These are phyloP conservation scores for Batillaria attramentaria DNA, from an alignment of 1,140 invertebrate genomes.

Conservation along the genomic window DNA sequence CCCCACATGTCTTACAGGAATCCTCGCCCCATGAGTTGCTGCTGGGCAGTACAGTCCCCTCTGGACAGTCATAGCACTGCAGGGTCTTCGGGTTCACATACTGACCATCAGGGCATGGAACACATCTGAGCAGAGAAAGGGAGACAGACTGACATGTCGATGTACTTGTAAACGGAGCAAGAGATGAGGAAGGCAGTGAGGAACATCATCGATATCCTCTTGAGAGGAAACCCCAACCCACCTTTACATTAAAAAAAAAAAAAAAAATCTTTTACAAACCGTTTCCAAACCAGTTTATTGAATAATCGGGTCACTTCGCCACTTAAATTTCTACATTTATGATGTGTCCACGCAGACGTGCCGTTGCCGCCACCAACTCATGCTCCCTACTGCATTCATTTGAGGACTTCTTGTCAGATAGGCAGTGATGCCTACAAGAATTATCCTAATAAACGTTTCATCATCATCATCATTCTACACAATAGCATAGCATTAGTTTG, in stretches of 20 bases:
- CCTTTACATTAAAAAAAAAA: background rate
- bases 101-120: slow-evolving; percentile 75
- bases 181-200: background rate
- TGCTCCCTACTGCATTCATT: too few relatives aligned
- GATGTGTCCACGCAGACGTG: too few relatives aligned
- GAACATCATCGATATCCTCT: background rate
- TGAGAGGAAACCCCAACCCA: too few relatives aligned
- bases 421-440: too few relatives aligned
- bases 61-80: slow-evolving; percentile 71
- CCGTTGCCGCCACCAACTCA: too few relatives aligned
- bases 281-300: background rate
- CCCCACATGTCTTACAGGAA: slow-evolving; percentile 75
- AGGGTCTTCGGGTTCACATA: slow-evolving; percentile 70
- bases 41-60: slow-evolving; percentile 73
- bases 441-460: too few relatives aligned
- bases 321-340: too few relatives aligned
- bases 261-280: background rate
- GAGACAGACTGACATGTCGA: background rate
- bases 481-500: too few relatives aligned
- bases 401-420: background rate
- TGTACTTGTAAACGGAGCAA: background rate
- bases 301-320: too few relatives aligned
- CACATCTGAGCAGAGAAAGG: slow-evolving; percentile 67
- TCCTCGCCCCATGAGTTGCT: slow-evolving; percentile 71
- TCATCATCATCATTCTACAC: too few relatives aligned